A percentile compares a stretch with the other conserved stretches of the same genome.
Evolutionary conservation across 2,113 vertebrate species (phyloP).

Genomic region (Lagopus leucura): DNA sequence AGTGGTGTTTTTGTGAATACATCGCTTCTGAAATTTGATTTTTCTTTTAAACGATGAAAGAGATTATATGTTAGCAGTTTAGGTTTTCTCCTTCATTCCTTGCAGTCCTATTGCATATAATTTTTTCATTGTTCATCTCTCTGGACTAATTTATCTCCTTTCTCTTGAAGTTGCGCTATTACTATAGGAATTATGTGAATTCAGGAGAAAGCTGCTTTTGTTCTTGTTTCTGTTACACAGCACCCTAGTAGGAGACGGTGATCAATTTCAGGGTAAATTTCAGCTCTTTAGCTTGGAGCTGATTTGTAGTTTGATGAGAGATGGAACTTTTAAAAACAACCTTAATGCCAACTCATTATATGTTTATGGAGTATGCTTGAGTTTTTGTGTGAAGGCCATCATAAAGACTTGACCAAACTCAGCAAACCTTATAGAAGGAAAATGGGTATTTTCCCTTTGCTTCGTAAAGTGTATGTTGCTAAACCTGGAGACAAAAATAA

Average conservation of each 20-base stretch:
- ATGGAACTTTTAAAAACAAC: not conserved
- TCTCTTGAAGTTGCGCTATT: not conserved
- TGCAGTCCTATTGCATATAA: not conserved
- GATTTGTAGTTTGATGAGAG: not conserved
- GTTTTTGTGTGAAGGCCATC: not conserved
- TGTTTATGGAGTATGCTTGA: not conserved
- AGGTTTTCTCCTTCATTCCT: not conserved
- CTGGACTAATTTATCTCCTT: not conserved
- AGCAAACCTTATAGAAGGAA: not conserved
- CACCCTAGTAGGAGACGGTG: not conserved
- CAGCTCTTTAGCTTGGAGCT: not conserved
- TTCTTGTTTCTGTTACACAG: not conserved
- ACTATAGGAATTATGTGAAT: not conserved
- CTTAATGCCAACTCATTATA: not conserved
- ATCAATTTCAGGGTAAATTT: not conserved
- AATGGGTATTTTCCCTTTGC: accelerated
- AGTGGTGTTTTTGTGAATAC: not conserved
- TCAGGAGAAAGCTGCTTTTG: not conserved
- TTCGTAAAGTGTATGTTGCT: not conserved
- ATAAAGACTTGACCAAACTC: not conserved
- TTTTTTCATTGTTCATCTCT: not conserved
- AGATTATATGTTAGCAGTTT: not conserved
- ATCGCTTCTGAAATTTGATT: not conserved
- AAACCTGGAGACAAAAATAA: not conserved
- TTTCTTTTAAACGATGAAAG: not conserved